Evolutionary conservation across 2,888 invertebrate species (phyloP), one percentile per base, ranked within the genome.

Genomic region (Tortricodes alternella): DNA sequence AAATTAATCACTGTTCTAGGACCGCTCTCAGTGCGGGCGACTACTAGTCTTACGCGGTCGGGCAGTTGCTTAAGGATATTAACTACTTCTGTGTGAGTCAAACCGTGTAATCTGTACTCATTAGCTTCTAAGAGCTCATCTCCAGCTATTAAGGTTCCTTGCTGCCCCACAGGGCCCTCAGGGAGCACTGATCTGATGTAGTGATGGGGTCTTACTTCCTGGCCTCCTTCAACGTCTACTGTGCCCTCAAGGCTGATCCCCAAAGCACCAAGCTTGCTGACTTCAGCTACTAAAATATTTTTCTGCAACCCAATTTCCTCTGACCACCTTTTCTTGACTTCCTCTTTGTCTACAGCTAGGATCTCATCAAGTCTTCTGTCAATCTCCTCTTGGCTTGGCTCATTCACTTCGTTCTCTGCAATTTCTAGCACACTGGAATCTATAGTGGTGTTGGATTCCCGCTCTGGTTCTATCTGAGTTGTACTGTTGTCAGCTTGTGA

Each of bases 211-310:
- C 98, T 93, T 34, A 98, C 94, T 91, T 99, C 99, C 67, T 96
- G 94, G 2, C 99, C 99, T 68, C 97, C 96, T 88, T 99, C 99
- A 18, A 99, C 98, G 78, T 99, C 99, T 9, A 99, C 99, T 0
- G 99, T 99, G 24, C 99, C 99, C 89, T 99, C 99, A 62, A 99
- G 92, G 81, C 98, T 99, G 72, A 99, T 98, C 3, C 99, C 99
- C 62, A 99, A 93, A 48, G 98, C 99, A 73, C 95, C 95, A 71
- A 98, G 94, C 91, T 98, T 98, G 71, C 95, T 95, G 66, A 99
- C 92, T 89, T 98, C 98, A 58, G 98, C 97, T 65, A 98, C 95
- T 78, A 98, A 93, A 77, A 98, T 96, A 81, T 97, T 95, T 71
- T 95, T 95, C 59, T 96, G 95, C 49, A 93, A 92, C 2, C 96